These are phyloP conservation scores for Bombus superbus DNA, from an alignment of 1,140 invertebrate genomes.

Conservation along the genomic window DNA sequence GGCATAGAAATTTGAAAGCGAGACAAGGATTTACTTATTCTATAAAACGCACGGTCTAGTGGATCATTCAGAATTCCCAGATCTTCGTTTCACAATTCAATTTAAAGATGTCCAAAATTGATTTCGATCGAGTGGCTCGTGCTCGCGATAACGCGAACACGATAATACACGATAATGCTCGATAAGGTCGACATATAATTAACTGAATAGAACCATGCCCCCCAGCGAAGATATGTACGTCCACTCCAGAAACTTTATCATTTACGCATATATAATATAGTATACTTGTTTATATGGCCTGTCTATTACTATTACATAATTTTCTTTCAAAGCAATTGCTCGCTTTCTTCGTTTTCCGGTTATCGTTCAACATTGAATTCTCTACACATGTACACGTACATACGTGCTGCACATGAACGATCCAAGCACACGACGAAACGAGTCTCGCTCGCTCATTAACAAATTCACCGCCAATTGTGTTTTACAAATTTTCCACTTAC, in stretches of 20 bases:
- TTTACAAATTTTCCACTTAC: too few species aligned
- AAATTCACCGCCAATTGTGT: too few species aligned
- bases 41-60: background rate
- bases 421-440: too few species aligned
- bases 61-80: too few species aligned
- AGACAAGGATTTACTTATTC: too few species aligned
- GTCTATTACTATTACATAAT: background rate
- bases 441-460: background rate
- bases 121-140: background rate
- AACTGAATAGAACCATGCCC: background rate
- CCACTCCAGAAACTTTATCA: conserved; percentile 4
- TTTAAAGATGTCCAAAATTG: background rate
- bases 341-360: background rate
- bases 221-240: conserved; percentile 10
- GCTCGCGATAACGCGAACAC: background rate
- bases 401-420: background rate
- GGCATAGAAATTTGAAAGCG: background rate
- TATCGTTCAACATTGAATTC: background rate
- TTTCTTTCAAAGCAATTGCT: background rate
- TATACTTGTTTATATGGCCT: too few species aligned
- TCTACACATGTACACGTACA: background rate
- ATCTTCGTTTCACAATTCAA: background rate
- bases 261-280: background rate
- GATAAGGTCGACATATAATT: background rate
- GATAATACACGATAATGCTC: conserved; percentile 23